These are phyloP conservation scores for Paraescarpia echinospica DNA, from an alignment of 1,140 invertebrate species.

Conservation along the genomic window DNA sequence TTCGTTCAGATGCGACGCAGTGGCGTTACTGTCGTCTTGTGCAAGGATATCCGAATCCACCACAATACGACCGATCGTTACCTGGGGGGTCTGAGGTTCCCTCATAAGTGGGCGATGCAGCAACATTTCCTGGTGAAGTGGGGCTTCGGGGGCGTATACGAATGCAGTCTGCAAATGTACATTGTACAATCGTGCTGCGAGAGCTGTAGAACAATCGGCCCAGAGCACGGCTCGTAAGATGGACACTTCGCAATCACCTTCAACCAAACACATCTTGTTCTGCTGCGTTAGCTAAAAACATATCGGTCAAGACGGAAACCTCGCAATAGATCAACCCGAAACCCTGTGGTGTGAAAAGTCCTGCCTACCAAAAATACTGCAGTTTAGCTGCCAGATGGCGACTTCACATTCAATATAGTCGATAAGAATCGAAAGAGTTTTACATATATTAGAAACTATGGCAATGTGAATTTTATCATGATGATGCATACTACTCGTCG, in stretches of 20 bases:
- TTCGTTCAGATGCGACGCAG: slow-evolving; percentile 7
- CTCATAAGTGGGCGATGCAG: not conserved
- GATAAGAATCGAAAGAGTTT: no score
- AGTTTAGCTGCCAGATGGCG: no score
- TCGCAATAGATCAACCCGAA: no score
- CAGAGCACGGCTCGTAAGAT: not conserved
- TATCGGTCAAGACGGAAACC: no score
- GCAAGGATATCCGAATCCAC: not conserved
- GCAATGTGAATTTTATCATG: no score
- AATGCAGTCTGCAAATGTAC: not conserved
- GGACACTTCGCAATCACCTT: not conserved
- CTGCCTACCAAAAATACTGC: no score
- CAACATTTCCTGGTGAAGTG: not conserved
- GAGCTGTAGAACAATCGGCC: not conserved
- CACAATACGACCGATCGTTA: not conserved
- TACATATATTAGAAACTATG: no score
- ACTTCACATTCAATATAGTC: no score
- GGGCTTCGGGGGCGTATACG: not conserved
- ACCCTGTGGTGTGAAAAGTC: no score
- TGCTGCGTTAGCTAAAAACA: no score
- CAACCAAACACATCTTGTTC: no score
- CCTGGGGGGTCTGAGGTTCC: not conserved
- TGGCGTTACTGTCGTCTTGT: not conserved
- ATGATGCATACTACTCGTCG: no score
- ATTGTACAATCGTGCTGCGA: not conserved